Evolutionary conservation across 2,797 vertebrate genomes (phyloP).

Genomic region (Balearica regulorum): DNA sequence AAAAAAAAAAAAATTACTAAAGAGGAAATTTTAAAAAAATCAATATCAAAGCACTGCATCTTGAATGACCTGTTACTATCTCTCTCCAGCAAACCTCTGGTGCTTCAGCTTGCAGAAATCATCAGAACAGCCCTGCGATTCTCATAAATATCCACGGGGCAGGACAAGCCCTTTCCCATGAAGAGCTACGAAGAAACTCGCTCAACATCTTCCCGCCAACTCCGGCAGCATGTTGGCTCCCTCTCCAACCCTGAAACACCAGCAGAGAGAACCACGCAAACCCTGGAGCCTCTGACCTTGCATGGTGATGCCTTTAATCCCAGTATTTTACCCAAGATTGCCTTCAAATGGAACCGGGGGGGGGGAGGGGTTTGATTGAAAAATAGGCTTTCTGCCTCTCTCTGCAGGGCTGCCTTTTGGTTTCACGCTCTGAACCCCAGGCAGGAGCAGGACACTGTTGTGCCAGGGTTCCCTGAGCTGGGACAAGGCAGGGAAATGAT

Average conservation of each 20-base stretch:
- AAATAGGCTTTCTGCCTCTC: neutral
- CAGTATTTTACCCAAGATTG: neutral
- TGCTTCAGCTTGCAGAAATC: neutral
- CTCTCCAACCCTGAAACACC: neutral
- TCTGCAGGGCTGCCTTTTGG: neutral
- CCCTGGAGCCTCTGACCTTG: neutral
- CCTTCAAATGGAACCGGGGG: neutral
- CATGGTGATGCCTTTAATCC: neutral
- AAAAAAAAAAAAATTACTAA: neutral
- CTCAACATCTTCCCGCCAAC: neutral
- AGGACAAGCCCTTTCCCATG: neutral
- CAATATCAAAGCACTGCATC: neutral
- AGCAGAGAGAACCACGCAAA: neutral
- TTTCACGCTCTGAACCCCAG: neutral
- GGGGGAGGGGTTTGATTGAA: neutral
- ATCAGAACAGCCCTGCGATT: neutral
- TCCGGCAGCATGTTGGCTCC: neutral
- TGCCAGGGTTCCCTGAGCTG: neutral
- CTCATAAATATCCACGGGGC: neutral
- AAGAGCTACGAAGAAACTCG: neutral
- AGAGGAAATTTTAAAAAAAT: neutral
- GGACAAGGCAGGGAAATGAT: neutral
- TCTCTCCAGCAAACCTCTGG: neutral
- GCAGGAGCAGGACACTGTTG: neutral
- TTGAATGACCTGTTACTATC: neutral